Base-by-base conservation (phyloP, 2,113 vertebrate species). In the Macrotis lagotis region DNA sequence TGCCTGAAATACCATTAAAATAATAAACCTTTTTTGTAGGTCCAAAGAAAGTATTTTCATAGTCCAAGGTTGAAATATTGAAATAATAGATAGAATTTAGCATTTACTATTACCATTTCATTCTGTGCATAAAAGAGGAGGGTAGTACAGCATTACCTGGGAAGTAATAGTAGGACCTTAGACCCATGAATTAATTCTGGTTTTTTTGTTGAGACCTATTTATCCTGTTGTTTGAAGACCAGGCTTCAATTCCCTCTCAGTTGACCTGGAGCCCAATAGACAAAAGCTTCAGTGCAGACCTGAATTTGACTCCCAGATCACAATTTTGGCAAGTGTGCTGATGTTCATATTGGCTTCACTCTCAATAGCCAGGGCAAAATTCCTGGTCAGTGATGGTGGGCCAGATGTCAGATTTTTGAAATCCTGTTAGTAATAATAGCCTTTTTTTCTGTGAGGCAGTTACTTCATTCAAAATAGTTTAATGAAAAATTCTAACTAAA, bases 291-390 rank as follows among this genome's bases (percentile, higher is more conserved):
- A 91, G 66, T 90, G 88, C 47, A 11, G 7, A 48, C 25, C 4
- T 31, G 89, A 83, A 8, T 50, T 95, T 3, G 47, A 89, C 48
- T 11, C 16, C 88, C 8, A 44, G 44, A 90, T 26, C 19, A 2
- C 1, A 31, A 53, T 22, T 93, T 9, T 1, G 0, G 90, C 52
- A 74, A 2, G 50, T 7, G 25, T 24, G n/a, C 51, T 12, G 48
- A 49, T 91, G 16, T 59, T 0, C 55, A 9, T 3, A 91, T 89
- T 93, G 12, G 0, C 48, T 92, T 83, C 47, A 88, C 91, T 96
- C 12, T 95, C 90, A 28, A 90, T 92, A 95, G 90, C 92, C 95
- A 50, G 96, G 94, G 93, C 94, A 94, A 48, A n/a, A 90, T 50
- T 48, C 48, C 93, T 92, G 96, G 93, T 91, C 83, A 74, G 52